Conservation (phyloP, 2,797 vertebrate genomes). For the Lacerta bilineata region DNA sequence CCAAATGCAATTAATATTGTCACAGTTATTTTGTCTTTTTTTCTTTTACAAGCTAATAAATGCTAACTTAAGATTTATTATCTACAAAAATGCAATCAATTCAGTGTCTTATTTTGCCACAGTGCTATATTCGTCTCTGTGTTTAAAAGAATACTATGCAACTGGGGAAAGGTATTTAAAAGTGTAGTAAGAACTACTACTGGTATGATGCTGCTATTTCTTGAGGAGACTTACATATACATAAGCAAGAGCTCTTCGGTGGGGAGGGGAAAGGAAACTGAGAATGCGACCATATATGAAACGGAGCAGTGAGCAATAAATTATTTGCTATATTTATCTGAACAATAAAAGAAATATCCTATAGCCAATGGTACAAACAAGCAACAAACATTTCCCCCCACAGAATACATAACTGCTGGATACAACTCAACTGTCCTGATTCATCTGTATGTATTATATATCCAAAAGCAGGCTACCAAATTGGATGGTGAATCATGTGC, state of each 20-base stretch:
- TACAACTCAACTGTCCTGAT: not conserved
- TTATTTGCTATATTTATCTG: not conserved
- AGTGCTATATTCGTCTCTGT: not conserved
- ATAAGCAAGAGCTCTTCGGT: not conserved
- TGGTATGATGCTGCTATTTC: not conserved
- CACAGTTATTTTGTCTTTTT: constrained; percentile 45
- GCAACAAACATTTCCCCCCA: not conserved
- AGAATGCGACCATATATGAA: not conserved
- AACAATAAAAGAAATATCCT: not conserved
- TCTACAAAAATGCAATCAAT: constrained; percentile 54
- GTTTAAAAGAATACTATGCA: constrained; percentile 2
- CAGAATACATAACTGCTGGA: not conserved
- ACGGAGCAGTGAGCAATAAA: not conserved
- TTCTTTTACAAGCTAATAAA: constrained; percentile 60
- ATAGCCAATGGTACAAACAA: not conserved
- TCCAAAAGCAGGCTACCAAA: not conserved
- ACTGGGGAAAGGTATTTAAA: not conserved
- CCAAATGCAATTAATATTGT: constrained; percentile 67
- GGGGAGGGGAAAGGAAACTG: not conserved
- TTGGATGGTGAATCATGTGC: not conserved
- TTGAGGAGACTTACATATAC: not conserved
- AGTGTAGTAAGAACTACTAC: not conserved
- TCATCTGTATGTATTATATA: not conserved
- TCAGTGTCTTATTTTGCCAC: constrained; percentile 36
- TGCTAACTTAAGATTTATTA: constrained; percentile 69